Evolutionary conservation across 2,113 vertebrate genomes (phyloP).

Genomic region (Zapornia atra): DNA sequence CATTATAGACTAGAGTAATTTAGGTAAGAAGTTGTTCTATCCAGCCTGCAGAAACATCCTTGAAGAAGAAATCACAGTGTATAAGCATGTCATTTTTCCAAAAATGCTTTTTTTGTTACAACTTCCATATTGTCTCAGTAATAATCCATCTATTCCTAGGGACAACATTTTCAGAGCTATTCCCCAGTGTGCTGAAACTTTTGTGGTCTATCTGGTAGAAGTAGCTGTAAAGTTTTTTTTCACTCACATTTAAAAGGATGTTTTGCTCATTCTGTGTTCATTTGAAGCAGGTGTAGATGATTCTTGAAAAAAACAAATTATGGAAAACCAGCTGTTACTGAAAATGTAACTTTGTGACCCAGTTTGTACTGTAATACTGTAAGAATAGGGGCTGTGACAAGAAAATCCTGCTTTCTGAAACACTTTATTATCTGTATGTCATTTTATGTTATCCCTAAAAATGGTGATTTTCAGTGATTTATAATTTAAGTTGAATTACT

Average conservation of each 20-base stretch:
- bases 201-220: background rate
- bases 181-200: background rate
- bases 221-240: background rate
- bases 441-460: background rate
- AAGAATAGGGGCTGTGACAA: background rate
- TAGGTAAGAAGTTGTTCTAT: background rate
- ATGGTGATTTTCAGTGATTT: rapidly evolving
- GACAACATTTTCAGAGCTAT: background rate
- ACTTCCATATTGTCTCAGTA: background rate
- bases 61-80: background rate
- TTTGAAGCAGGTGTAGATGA: background rate
- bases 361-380: background rate
- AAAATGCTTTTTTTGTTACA: background rate
- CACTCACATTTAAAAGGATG: background rate
- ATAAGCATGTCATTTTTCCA: background rate
- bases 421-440: background rate
- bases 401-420: background rate
- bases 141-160: background rate
- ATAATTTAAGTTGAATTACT: background rate
- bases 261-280: background rate
- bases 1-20: background rate
- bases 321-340: background rate
- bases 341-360: background rate
- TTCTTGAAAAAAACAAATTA: background rate
- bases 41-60: background rate